Percentiles rank a stretch among this genome's conserved stretches.
phyloP scores from a whole-genome alignment of 2,797 vertebrate genomes.

The Pygocentrus nattereri region DNA sequence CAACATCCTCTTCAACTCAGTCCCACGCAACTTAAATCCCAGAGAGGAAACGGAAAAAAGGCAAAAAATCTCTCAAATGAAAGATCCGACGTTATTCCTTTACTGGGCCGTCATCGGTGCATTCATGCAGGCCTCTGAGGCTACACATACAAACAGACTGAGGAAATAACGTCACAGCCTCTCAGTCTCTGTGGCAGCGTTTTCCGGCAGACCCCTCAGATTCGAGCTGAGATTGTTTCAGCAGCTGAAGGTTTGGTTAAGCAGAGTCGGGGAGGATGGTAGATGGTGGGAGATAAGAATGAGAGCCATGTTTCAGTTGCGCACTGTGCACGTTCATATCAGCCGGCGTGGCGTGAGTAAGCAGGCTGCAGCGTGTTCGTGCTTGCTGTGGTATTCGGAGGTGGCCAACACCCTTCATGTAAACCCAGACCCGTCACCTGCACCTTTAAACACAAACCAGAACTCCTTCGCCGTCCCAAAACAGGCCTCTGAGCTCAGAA shows the following conservation, averaged over 20 bases:
- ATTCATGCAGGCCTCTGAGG: too few relatives aligned
- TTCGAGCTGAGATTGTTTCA: not conserved
- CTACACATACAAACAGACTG: too few relatives aligned
- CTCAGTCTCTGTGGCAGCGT: not conserved
- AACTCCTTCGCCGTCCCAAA: not conserved
- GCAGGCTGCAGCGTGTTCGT: constrained; percentile 73
- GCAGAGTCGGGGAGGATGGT: not conserved
- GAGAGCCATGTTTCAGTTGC: not conserved
- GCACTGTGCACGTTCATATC: constrained; percentile 28
- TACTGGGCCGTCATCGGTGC: too few relatives aligned
- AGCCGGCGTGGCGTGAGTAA: constrained; percentile 61
- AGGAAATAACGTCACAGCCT: too few relatives aligned
- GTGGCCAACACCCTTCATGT: constrained; percentile 72
- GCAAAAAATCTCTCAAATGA: too few relatives aligned
- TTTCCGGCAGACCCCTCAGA: not conserved
- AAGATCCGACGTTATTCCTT: too few relatives aligned
- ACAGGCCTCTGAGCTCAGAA: not conserved
- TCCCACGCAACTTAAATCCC: too few relatives aligned
- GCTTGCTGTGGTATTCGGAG: constrained; percentile 64
- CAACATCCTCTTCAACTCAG: too few relatives aligned
- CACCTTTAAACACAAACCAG: not conserved
- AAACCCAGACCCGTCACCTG: constrained; percentile 34
- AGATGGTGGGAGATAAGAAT: not conserved
- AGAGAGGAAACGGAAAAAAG: too few relatives aligned
- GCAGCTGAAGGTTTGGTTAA: not conserved